Percentiles rank a stretch among this genome's conserved stretches.
phyloP scores from a whole-genome alignment of 2,888 invertebrate species.

The Isoperla grammatica region DNA sequence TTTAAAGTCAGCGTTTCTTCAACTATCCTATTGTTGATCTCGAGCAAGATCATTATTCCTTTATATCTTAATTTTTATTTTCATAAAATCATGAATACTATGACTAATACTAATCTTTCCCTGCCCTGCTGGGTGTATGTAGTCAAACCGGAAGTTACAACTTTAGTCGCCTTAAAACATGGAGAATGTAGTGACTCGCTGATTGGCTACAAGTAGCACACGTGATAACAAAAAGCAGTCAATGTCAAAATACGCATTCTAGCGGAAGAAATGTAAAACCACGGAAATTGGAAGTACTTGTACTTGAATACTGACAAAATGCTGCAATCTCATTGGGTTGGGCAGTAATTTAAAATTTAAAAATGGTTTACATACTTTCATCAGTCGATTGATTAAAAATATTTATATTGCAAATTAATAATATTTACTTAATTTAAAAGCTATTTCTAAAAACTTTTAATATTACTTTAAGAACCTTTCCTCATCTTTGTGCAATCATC shows the following conservation, averaged over 20 bases:
- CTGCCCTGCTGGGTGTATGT: slow-evolving; percentile 27
- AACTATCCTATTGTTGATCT: slow-evolving; percentile 98
- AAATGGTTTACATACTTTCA: no score
- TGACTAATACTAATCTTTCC: slow-evolving; percentile 23
- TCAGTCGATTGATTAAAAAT: no score
- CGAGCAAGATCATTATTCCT: slow-evolving; percentile 67
- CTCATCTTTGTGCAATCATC: no score
- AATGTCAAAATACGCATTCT: not conserved
- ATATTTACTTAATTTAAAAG: no score
- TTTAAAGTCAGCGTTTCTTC: slow-evolving; percentile 57
- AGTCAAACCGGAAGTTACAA: slow-evolving; percentile 25
- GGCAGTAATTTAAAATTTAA: no score
- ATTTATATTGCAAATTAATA: no score
- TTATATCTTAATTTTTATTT: slow-evolving; percentile 5
- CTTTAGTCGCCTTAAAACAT: slow-evolving; percentile 13
- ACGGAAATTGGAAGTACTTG: no score
- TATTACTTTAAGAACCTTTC: no score
- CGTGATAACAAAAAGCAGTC: slow-evolving; percentile 18
- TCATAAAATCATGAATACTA: slow-evolving; percentile 29
- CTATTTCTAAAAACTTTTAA: no score
- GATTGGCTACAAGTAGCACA: slow-evolving; percentile 21
- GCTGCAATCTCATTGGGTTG: no score
- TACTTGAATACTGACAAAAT: no score
- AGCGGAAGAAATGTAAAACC: not conserved
- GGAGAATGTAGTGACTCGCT: slow-evolving; percentile 14